A percentile compares a stretch with the other conserved stretches of the same genome.
Conservation (phyloP, 2,888 invertebrate species). For the Anoplius nigerrimus region DNA sequence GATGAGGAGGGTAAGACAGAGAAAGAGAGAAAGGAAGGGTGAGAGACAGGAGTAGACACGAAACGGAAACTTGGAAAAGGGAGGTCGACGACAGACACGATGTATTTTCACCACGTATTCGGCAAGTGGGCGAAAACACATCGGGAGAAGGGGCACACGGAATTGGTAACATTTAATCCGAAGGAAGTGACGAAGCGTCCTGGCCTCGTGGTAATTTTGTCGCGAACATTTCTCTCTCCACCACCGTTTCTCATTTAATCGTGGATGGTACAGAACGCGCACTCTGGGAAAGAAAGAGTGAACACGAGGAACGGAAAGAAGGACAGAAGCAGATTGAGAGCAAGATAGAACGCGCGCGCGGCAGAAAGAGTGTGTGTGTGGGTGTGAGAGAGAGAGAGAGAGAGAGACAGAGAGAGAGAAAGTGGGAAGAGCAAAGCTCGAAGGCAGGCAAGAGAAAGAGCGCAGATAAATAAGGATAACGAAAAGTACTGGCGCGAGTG, state of each 20-base stretch:
- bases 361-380: background rate
- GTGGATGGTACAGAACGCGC: background rate
- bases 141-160: background rate
- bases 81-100: too few relatives aligned
- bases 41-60: background rate
- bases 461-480: background rate
- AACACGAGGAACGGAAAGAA: too few relatives aligned
- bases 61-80: background rate
- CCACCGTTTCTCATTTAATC: background rate
- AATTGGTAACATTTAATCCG: conserved; percentile 32
- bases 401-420: background rate
- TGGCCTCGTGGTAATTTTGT: conserved; percentile 33
- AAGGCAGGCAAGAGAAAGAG: too few relatives aligned
- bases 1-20: background rate
- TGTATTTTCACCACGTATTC: background rate
- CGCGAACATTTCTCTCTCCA: conserved; percentile 33
- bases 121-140: conserved; percentile 5
- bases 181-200: conserved; percentile 29
- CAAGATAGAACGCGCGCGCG: too few relatives aligned
- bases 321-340: too few relatives aligned
- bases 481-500: background rate
- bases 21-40: background rate
- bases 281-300: background rate
- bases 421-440: background rate
- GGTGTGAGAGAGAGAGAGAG: background rate